Conservation (phyloP, 2,888 invertebrate species). For the Cosmia pyralina region DNA sequence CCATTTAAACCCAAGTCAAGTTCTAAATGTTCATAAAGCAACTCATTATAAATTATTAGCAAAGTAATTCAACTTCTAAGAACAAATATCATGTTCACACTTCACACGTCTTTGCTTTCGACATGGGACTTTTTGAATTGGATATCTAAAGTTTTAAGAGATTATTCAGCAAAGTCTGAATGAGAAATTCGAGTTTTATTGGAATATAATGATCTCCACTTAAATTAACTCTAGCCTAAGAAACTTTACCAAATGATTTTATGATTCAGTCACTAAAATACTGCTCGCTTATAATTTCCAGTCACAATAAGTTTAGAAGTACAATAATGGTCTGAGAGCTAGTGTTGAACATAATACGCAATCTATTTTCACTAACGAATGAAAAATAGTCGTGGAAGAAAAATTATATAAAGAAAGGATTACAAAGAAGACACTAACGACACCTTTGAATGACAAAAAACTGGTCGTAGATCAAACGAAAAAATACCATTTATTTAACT, state of each 20-base stretch:
- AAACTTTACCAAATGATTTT: conserved; percentile 31
- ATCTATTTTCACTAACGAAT: neutral
- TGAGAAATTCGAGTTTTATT: conserved; percentile 34
- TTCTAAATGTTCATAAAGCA: neutral
- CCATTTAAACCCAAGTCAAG: conserved; percentile 7
- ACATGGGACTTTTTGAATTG: conserved; percentile 32
- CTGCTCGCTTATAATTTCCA: too few species aligned
- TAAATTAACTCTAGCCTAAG: conserved; percentile 13
- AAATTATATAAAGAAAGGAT: neutral
- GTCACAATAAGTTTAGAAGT: neutral
- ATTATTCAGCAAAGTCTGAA: conserved; percentile 28
- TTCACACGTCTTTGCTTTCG: conserved; percentile 34
- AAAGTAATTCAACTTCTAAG: conserved; percentile 15
- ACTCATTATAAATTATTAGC: conserved; percentile 9
- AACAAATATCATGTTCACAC: conserved; percentile 30
- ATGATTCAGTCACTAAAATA: conserved; percentile 2
- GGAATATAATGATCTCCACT: conserved; percentile 23
- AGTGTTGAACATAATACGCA: neutral
- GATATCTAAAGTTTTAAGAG: conserved; percentile 26
- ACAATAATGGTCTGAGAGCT: neutral
- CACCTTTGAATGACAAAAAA: neutral
- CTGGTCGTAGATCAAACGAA: neutral
- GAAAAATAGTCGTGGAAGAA: neutral
- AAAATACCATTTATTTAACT: too few species aligned
- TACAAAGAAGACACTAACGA: neutral